These are phyloP conservation scores for Heliopora coerulea DNA, from an alignment of 92 coral and sea anemone genomes.

Conservation along the genomic window DNA sequence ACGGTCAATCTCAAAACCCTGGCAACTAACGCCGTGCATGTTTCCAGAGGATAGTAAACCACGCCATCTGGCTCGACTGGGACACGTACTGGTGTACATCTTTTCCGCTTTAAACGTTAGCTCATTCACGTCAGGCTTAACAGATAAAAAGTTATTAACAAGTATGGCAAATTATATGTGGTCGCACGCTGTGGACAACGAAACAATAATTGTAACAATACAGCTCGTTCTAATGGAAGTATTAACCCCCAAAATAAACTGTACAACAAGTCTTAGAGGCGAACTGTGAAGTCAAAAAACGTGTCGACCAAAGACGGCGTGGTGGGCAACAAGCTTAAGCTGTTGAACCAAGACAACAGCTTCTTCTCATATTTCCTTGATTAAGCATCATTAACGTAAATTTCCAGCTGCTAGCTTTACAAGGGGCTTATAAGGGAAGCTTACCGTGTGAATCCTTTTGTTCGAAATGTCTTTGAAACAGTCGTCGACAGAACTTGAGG, in stretches of 20 bases:
- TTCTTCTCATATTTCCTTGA: slow-evolving; percentile 17
- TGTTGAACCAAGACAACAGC: background rate
- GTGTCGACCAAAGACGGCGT: background rate
- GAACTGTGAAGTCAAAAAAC: background rate
- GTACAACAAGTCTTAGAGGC: background rate
- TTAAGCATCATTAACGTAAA: slow-evolving; percentile 32
- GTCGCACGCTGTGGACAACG: too few relatives aligned
- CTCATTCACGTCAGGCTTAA: background rate
- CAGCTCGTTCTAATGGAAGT: too few relatives aligned
- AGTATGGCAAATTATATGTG: background rate
- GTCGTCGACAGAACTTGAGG: background rate
- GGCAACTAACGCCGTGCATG: too few relatives aligned
- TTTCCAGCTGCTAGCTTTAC: background rate
- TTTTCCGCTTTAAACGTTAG: background rate
- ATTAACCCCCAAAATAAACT: too few relatives aligned
- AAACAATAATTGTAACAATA: too few relatives aligned
- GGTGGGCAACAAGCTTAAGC: background rate
- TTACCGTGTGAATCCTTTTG: slow-evolving; percentile 2
- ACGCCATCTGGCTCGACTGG: too few relatives aligned
- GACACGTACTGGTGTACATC: too few relatives aligned
- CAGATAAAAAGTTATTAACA: background rate
- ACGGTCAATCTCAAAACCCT: too few relatives aligned
- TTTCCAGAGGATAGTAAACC: too few relatives aligned
- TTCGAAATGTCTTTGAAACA: background rate
- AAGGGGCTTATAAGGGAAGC: background rate